Conservation (phyloP, 2,113 vertebrate genomes). For the Phaethornis superciliosus region DNA sequence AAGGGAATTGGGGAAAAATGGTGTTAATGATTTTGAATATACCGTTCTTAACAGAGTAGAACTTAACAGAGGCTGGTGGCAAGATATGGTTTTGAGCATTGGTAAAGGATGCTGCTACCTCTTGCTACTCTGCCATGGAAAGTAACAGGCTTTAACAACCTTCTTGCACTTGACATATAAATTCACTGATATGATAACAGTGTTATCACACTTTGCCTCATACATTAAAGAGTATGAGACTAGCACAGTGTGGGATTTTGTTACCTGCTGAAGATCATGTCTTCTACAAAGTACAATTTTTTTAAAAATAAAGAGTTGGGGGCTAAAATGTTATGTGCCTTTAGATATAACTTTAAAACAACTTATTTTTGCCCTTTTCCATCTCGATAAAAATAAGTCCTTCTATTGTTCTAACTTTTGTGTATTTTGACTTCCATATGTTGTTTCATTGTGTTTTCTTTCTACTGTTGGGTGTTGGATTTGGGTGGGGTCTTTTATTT, state of each 20-base stretch:
- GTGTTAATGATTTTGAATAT: not conserved
- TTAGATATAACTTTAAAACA: not conserved
- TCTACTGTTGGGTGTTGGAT: not conserved
- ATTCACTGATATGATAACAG: not conserved
- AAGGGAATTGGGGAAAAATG: not conserved
- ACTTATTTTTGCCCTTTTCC: not conserved
- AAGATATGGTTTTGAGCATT: not conserved
- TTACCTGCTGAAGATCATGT: not conserved
- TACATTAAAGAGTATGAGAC: not conserved
- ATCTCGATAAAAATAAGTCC: not conserved
- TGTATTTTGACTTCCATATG: not conserved
- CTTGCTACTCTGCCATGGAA: not conserved
- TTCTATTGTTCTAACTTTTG: not conserved
- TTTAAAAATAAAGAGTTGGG: not conserved
- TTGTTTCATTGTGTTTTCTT: not conserved
- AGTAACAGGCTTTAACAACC: not conserved
- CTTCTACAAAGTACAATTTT: not conserved
- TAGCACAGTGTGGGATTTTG: not conserved
- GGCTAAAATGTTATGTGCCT: not conserved
- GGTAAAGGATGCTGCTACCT: not conserved
- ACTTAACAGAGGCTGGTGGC: not conserved
- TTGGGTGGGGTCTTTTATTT: not conserved
- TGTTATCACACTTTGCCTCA: not conserved
- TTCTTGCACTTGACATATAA: not conserved
- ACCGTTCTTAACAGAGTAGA: not conserved